phyloP scores from a whole-genome alignment of 2,888 invertebrate species.

The Anorthoa munda region DNA sequence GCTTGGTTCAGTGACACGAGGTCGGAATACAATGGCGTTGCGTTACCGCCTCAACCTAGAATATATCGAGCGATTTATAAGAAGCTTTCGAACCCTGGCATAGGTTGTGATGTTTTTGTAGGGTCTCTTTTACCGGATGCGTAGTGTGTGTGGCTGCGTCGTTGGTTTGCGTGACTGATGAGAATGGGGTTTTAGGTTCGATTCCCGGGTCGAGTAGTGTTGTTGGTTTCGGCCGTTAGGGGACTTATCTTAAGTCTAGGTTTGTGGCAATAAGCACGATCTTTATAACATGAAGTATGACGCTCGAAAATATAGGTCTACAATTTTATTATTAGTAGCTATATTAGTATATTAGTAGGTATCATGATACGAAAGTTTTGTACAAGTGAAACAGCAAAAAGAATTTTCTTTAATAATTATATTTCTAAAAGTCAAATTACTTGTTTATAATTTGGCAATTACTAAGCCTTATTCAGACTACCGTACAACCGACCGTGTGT shows the following conservation, averaged over 20 bases:
- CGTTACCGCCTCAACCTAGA: slow-evolving; percentile 67
- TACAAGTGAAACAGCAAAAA: background rate
- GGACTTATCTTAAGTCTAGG: too few species aligned
- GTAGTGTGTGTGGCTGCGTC: background rate
- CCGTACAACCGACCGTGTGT: background rate
- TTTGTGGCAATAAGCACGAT: background rate
- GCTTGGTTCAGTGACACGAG: slow-evolving; percentile 82
- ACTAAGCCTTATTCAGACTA: background rate
- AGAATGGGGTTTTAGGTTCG: background rate
- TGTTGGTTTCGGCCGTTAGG: background rate
- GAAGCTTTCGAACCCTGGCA: slow-evolving; percentile 42
- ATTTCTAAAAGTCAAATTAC: background rate
- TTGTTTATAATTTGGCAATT: background rate
- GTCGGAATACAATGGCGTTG: slow-evolving; percentile 61
- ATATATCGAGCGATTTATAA: slow-evolving; percentile 60
- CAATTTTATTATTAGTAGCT: too few species aligned
- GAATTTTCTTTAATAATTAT: background rate
- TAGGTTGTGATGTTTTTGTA: slow-evolving; percentile 11
- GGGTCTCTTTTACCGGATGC: background rate
- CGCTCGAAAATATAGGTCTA: background rate
- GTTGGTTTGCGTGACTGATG: background rate
- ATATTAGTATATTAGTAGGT: too few species aligned
- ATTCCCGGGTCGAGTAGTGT: too few species aligned
- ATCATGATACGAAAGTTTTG: background rate
- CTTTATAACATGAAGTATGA: background rate